A percentile compares a stretch with the other conserved stretches of the same genome.
Conservation (phyloP, 35 echinoderm and acorn worm species). For the Holothuria glaberrima region DNA sequence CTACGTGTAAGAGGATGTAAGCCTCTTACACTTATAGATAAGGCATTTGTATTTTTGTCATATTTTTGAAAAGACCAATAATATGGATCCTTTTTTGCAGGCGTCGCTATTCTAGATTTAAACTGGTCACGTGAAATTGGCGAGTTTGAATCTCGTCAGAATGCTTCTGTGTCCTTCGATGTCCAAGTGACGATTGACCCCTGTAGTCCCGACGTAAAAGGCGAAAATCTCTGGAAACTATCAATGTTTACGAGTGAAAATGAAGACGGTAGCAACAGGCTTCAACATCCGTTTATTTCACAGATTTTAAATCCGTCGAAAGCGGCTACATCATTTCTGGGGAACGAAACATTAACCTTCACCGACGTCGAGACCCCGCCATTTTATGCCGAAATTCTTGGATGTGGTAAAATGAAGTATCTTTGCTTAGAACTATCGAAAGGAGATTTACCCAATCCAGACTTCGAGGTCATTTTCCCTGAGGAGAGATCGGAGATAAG, state of each 20-base stretch:
- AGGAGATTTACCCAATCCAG: slow-evolving; percentile 10
- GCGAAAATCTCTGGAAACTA: slow-evolving; percentile 28
- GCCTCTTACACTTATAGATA: too few species aligned
- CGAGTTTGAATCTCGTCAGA: neutral
- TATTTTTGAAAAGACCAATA: too few species aligned
- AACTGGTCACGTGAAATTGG: slow-evolving; percentile 10
- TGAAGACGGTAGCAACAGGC: neutral
- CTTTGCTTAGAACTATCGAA: slow-evolving; percentile 32
- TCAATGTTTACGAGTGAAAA: neutral
- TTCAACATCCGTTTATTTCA: neutral
- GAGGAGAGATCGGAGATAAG: neutral
- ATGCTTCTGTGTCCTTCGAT: slow-evolving; percentile 20
- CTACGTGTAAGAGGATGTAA: too few species aligned
- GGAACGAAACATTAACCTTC: neutral
- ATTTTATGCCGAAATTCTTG: slow-evolving; percentile 25
- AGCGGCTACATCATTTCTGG: neutral
- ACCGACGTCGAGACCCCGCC: neutral
- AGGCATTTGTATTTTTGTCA: too few species aligned
- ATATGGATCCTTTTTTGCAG: neutral
- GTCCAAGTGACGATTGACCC: neutral
- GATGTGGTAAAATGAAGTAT: slow-evolving; percentile 16
- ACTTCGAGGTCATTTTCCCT: slow-evolving; percentile 30
- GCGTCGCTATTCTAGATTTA: neutral
- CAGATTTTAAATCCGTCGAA: slow-evolving; percentile 1
- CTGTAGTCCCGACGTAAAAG: slow-evolving; percentile 29